These are phyloP conservation scores for Grapholita molesta DNA, from an alignment of 1,140 invertebrate genomes.

Conservation along the genomic window DNA sequence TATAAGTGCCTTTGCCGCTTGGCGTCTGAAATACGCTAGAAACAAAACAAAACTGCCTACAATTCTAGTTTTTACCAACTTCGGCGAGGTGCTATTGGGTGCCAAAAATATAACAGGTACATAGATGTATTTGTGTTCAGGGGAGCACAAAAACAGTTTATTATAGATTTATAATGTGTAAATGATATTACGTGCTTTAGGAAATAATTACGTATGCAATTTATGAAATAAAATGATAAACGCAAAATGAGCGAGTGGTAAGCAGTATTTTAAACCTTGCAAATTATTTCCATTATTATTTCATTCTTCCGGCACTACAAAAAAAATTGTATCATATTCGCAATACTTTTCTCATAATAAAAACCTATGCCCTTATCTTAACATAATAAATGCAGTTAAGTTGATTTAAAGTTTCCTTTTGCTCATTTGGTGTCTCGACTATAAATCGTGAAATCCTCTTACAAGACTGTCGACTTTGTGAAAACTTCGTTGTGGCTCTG, in stretches of 20 bases:
- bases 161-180: constrained; percentile 15
- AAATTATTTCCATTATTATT: no score
- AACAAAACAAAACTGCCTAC: not conserved
- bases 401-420: not conserved
- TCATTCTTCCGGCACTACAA: no score
- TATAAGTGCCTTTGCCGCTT: constrained; percentile 12
- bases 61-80: not conserved
- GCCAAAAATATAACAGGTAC: constrained; percentile 28
- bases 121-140: constrained; percentile 24
- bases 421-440: not conserved
- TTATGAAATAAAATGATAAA: not conserved
- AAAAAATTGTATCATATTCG: no score
- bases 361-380: no score
- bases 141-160: constrained; percentile 22
- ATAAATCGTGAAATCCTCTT: not conserved
- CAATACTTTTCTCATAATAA: no score
- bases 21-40: not conserved
- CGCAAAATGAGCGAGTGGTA: not conserved
- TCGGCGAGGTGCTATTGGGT: constrained; percentile 20
- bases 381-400: not conserved
- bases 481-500: not conserved
- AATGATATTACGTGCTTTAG: not conserved
- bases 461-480: not conserved
- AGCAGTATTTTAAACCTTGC: not conserved
- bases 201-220: not conserved